Evolutionary conservation across 1,140 invertebrate species (phyloP), one percentile per base, ranked within the genome.

Genomic region (Halyomorpha halys): DNA sequence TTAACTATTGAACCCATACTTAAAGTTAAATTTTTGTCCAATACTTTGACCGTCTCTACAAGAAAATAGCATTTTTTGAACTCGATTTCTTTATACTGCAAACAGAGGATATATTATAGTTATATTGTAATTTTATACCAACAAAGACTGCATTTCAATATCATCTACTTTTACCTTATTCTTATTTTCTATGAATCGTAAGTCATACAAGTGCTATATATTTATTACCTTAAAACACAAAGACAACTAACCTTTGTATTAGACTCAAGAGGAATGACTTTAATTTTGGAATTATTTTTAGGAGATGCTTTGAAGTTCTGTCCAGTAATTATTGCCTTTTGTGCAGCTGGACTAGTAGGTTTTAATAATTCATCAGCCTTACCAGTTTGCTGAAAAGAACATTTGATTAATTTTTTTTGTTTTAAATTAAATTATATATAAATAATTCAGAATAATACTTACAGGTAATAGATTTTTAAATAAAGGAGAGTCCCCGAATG

Each of bases 401-500:
- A 56, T 21, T 6, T 2, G 8, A 56, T 4, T 56, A 23, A 23
- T 56, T n/a, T n/a, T n/a, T n/a, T n/a, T n/a, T n/a, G n/a, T n/a
- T n/a, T n/a, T 6, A 56, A 19, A 56, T 23, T n/a, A 23, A 23
- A 56, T n/a, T 4, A 8, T 56, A 23, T 56, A 19, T 27, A 56
- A 56, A 4, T 56, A 27, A 34, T 25, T 27, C 3, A 27, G 4
- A 59, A 59, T 1, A 59, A 49, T 53, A 74, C 74, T 74, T 75
- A 83, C 81, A 49, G 80, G 79, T 60, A 84, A 78, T 1, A 89
- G 71, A 73, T 87, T 86, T 72, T 86, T 85, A 65, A 90, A 82
- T 11, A 90, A 76, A 9, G 86, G 83, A 49, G 84, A 86, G 73
- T 89, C 86, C n/a, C 87, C 87, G 70, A 86, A 91, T 3, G 87